Evolutionary conservation across 1,140 invertebrate species (phyloP).

Genomic region (Ptiloglossa arizonensis): DNA sequence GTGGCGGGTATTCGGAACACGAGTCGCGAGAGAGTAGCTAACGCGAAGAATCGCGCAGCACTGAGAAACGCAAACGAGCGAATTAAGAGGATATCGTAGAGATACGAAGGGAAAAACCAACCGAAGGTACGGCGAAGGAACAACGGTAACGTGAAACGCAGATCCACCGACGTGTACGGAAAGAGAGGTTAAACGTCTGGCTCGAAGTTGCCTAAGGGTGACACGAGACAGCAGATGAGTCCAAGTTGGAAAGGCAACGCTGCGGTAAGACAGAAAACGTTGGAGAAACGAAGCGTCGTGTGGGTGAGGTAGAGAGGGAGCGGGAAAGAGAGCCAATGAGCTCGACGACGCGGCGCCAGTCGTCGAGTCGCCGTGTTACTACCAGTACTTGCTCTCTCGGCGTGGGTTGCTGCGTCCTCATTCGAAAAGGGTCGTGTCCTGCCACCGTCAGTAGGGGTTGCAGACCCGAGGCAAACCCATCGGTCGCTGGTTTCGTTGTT

Average conservation of each 20-base stretch:
- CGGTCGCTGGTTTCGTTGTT: conserved; percentile 1
- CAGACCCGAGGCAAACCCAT: conserved; percentile 44
- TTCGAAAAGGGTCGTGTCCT: conserved; percentile 48
- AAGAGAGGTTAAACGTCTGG: not conserved
- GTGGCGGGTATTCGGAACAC: no score
- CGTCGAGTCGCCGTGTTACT: conserved; percentile 64
- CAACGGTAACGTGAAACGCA: not conserved
- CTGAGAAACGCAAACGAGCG: no score
- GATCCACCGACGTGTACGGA: conserved; percentile 3
- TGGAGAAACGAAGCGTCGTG: conserved; percentile 1
- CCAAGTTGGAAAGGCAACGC: not conserved
- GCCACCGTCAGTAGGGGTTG: conserved; percentile 61
- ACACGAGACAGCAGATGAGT: not conserved
- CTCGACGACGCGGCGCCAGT: conserved; percentile 67
- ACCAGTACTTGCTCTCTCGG: conserved; percentile 48
- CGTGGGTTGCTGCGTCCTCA: conserved; percentile 27
- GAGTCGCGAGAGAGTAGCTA: no score
- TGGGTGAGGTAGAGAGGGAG: not conserved
- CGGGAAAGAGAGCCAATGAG: conserved; percentile 52
- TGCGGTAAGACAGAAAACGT: conserved; percentile 22
- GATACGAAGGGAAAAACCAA: not conserved
- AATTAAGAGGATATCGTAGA: conserved; percentile 5
- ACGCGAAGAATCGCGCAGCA: no score
- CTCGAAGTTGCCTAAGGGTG: not conserved
- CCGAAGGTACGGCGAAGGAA: no score